A percentile compares a stretch with the other conserved stretches of the same genome.
These are phyloP conservation scores for Podabrus alpinus DNA, from an alignment of 2,888 invertebrate genomes.

Conservation along the genomic window DNA sequence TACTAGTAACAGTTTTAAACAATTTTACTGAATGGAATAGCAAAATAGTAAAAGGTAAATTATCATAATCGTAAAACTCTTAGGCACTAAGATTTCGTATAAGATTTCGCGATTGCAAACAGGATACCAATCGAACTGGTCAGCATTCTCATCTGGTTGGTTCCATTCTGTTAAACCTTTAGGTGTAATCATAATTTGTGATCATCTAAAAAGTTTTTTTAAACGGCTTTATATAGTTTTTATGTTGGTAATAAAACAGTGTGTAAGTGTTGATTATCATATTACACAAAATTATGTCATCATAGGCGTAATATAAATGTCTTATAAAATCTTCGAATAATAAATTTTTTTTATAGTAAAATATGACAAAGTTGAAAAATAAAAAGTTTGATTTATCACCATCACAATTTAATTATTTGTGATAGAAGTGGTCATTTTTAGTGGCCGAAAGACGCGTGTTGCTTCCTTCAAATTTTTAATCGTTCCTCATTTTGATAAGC, in stretches of 20 bases:
- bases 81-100: neutral
- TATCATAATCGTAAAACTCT: neutral
- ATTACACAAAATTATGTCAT: slow-evolving; percentile 4
- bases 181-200: neutral
- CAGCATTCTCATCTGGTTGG: neutral
- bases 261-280: neutral
- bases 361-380: neutral
- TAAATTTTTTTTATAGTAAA: neutral
- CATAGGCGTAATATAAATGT: neutral
- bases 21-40: neutral
- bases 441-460: neutral
- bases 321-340: neutral
- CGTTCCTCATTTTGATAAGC: neutral
- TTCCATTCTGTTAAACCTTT: neutral
- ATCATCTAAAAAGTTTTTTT: neutral
- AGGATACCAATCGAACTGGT: neutral
- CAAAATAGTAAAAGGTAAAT: neutral
- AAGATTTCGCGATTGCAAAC: neutral
- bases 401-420: neutral
- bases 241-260: neutral
- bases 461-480: neutral
- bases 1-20: no score
- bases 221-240: neutral
- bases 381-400: neutral
- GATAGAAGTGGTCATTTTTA: neutral